Conservation (phyloP, 2,888 invertebrate species). For the Pterostichus madidus region DNA sequence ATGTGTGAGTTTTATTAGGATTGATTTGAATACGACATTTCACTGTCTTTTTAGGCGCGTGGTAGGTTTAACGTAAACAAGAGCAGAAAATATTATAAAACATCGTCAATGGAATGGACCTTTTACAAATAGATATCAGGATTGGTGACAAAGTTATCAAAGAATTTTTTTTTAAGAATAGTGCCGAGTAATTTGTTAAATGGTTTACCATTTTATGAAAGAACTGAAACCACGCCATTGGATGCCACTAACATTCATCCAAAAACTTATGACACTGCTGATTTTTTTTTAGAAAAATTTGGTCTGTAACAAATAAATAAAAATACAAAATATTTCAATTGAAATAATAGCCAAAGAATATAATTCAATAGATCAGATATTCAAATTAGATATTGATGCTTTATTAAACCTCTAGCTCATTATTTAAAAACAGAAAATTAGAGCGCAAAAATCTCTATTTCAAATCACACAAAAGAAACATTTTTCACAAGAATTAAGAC, state of each 20-base stretch:
- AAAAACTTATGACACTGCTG: conserved; percentile 89
- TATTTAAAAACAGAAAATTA: conserved; percentile 87
- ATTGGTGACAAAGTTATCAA: conserved; percentile 91
- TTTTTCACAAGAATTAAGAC: too few relatives aligned
- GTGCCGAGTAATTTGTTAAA: conserved; percentile 77
- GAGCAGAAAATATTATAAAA: conserved; percentile 88
- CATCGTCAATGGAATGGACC: conserved; percentile 86
- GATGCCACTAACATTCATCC: conserved; percentile 95
- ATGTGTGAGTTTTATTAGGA: conserved; percentile 95
- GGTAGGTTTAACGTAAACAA: conserved; percentile 89
- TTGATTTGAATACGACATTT: conserved; percentile 93
- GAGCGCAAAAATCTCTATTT: too few relatives aligned
- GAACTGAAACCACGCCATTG: conserved; percentile 76
- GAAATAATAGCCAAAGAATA: conserved; percentile 79
- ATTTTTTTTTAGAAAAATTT: conserved; percentile 74
- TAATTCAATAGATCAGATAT: conserved; percentile 81
- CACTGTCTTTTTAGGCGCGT: conserved; percentile 88
- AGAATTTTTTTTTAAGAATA: conserved; percentile 91
- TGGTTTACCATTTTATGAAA: conserved; percentile 72
- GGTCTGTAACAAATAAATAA: conserved; percentile 73
- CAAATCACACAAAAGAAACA: too few relatives aligned
- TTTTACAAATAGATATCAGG: conserved; percentile 86
- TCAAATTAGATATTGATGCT: conserved; percentile 86
- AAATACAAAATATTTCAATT: conserved; percentile 70
- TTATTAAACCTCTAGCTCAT: conserved; percentile 83